A percentile compares a stretch with the other conserved stretches of the same genome.
These are phyloP conservation scores for Geococcyx californianus DNA, from an alignment of 2,113 vertebrate species.

Conservation along the genomic window DNA sequence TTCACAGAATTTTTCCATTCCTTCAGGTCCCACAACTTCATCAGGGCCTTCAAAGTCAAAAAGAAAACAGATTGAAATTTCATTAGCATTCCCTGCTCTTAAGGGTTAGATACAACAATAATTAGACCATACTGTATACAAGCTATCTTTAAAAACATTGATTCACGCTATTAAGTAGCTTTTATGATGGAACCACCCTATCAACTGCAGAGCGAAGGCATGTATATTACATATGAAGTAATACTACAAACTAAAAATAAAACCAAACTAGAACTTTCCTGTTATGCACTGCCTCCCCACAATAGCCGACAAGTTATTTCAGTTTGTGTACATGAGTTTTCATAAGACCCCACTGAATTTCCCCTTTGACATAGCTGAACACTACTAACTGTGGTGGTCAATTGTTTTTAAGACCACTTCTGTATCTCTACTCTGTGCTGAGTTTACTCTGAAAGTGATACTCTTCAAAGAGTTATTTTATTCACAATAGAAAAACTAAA, in stretches of 20 bases:
- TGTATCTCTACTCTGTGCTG: neutral
- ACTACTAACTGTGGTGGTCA: rapidly evolving
- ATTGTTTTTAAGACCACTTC: neutral
- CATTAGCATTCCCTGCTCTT: neutral
- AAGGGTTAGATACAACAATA: neutral
- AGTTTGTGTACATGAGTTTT: rapidly evolving
- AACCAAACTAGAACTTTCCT: neutral
- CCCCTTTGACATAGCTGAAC: neutral
- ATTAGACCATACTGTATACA: neutral
- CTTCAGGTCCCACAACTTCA: slow-evolving; percentile 93
- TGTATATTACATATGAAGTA: neutral
- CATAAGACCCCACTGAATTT: neutral
- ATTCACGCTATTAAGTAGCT: neutral
- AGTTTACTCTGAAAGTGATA: neutral
- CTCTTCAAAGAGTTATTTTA: neutral
- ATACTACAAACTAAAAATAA: neutral
- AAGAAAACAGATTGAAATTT: neutral
- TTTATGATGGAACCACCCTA: neutral
- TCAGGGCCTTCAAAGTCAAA: slow-evolving; percentile 82
- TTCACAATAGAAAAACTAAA: neutral
- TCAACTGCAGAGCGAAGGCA: neutral
- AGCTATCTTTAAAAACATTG: neutral
- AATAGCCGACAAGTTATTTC: neutral
- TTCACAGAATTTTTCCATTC: slow-evolving; percentile 98
- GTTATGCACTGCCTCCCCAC: neutral